Evolutionary conservation across 2,797 vertebrate genomes (phyloP).

Genomic region (Garrulus glandarius): DNA sequence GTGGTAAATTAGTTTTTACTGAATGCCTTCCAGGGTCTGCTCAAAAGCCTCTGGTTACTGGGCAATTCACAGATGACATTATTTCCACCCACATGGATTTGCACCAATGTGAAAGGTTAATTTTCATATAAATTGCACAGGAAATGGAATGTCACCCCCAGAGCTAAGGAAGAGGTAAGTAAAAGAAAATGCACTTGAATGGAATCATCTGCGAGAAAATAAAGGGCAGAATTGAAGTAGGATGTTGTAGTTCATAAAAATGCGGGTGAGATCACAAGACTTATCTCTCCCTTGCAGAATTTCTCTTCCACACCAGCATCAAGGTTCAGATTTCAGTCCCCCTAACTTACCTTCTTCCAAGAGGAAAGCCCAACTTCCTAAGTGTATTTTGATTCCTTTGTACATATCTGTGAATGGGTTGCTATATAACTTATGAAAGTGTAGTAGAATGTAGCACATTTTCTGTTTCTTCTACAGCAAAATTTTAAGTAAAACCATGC

Average conservation of each 20-base stretch:
- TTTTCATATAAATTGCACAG: slow-evolving; percentile 41
- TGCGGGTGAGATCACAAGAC: background rate
- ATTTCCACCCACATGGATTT: background rate
- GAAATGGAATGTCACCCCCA: background rate
- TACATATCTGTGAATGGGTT: background rate
- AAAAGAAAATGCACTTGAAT: background rate
- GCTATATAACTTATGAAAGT: background rate
- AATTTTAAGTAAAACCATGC: background rate
- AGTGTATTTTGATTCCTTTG: background rate
- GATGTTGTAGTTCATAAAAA: background rate
- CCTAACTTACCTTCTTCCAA: background rate
- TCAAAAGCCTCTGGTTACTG: background rate
- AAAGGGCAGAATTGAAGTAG: background rate
- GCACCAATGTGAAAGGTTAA: slow-evolving; percentile 1
- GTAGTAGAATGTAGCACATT: background rate
- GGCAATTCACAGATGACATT: background rate
- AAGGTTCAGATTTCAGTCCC: background rate
- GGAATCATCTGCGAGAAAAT: background rate
- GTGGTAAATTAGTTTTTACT: background rate
- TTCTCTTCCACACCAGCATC: background rate
- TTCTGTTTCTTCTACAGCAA: background rate
- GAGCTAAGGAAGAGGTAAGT: background rate
- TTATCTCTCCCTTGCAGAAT: background rate
- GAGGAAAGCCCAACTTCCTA: background rate
- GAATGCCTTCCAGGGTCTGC: background rate